Evolutionary conservation across 2,888 invertebrate genomes (phyloP), one percentile per base, ranked within the genome.

Genomic region (Myopa testacea): DNA sequence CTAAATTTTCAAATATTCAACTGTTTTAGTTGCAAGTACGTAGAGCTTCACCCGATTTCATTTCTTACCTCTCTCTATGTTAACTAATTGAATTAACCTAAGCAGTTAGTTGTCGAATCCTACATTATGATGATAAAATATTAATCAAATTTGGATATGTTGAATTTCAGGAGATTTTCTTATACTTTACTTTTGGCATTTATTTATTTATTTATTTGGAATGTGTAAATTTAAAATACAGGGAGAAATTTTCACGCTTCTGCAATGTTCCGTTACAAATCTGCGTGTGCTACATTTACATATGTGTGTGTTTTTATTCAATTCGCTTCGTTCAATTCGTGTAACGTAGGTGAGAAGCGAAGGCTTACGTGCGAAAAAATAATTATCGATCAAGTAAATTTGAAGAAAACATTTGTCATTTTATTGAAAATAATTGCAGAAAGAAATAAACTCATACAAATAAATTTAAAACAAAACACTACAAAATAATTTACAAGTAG

Each of bases 61-160:
- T 8, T 69, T 34, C 34, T 78, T 45, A 26, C 19, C 68, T 38
- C 68, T 37, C 45, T 62, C 26, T 26, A 26, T 40, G 10, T 52
- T 75, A 16, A 63, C n/a, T 63, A 14, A n/a, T 74, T 50, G 26
- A 60, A 50, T 75, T 76, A 65, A 68, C 37, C 71, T 74, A 79
- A 78, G 77, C 76, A 63, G 8, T 75, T 68, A 72, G 75, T 79
- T 79, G 14, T 72, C 19, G 2, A 40, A 34, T 26, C 26, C 37
- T 40, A 58, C 38, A 60, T 12, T 26, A 19, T 58, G 68, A 16
- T 68, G 68, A 68, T 68, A 63, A 80, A 78, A 79, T 79, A 80
- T 80, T 75, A 78, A 79, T 81, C 78, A 81, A 85, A 85, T 86
- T 84, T 86, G 85, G 87, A 87, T 87, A 87, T 87, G 87, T 87